Evolutionary conservation across 2,888 invertebrate genomes (phyloP).

Genomic region (Melinopterus prodromus): DNA sequence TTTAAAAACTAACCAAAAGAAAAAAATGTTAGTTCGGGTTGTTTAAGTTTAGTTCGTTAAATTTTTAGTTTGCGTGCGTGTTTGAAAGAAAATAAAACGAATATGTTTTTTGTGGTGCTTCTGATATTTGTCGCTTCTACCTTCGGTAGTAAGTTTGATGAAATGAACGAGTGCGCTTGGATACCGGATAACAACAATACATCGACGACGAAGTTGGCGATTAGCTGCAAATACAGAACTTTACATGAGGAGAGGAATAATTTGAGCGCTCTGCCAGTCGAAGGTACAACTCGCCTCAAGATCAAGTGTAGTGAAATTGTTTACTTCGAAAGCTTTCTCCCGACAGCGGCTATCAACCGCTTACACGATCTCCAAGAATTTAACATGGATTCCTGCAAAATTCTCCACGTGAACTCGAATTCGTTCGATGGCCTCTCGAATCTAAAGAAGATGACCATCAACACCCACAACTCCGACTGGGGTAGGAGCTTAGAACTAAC

Average conservation of each 20-base stretch:
- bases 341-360: conserved; percentile 75
- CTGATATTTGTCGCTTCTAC: neutral
- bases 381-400: conserved; percentile 80
- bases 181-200: conserved; percentile 62
- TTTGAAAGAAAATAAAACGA: neutral
- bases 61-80: conserved; percentile 6
- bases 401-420: conserved; percentile 77
- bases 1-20: neutral
- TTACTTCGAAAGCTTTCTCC: conserved; percentile 80
- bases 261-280: conserved; percentile 71
- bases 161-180: conserved; percentile 59
- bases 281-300: conserved; percentile 76
- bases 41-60: conserved; percentile 1
- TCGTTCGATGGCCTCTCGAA: conserved; percentile 83
- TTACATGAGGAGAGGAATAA: conserved; percentile 75
- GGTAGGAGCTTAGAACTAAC: conserved; percentile 79
- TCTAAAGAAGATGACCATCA: conserved; percentile 79
- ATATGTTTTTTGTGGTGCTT: conserved; percentile 11
- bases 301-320: conserved; percentile 82
- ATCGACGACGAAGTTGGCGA: conserved; percentile 62
- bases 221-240: conserved; percentile 75
- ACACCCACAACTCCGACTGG: conserved; percentile 85
- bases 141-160: neutral
- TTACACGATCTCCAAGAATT: conserved; percentile 79
- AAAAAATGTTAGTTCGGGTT: neutral